Base-by-base conservation (phyloP, 1,140 invertebrate genomes). In the Scaptomyza graminum region DNA sequence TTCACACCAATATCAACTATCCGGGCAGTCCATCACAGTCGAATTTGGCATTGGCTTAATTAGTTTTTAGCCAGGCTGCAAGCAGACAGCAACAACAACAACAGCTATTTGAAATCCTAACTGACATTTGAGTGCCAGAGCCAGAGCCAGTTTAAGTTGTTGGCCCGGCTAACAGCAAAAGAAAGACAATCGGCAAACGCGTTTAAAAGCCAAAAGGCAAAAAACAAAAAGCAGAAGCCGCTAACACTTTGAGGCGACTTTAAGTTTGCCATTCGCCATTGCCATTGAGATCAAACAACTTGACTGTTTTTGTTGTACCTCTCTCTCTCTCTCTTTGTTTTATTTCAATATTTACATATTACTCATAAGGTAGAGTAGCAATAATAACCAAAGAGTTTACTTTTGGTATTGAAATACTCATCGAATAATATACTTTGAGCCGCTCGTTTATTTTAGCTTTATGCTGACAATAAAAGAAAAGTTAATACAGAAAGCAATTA, bases 21-120 rank as follows among this genome's bases (percentile, higher is more conserved):
- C 9, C 22, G 41, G 41, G 7, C 47, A 54, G 41, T 52, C 55
- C 59, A 55, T 70, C 67, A 70, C 63, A 51, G 60, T 63, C 39
- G 13, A 55, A 49, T 70, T 70, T 63, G 51, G 11, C 60, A 39
- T 71, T 71, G 69, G 44, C 65, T 67, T 67, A 72, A 69, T 68
- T 50, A 62, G 65, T 56, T 61, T 22, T 68, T 37, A 43, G 37
- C 43, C 46, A 25, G 51, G 13, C 34, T 25, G 15, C 25, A 46
- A 41, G 37, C 37, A 41, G 37, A 43, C 43, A 11, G 13, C 43
- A 50, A 18, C 22, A 28, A 31, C 49, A 18, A 52, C 46, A 41
- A 12, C 34, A 64, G 54, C 47, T 11, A 57, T 41, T 41, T 12
- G 49, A 60, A 72, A 67, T 54, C 37, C 65, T 47, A 56, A 62